These are phyloP conservation scores for Mungos mungo DNA, from an alignment of 2,113 vertebrate species.

Conservation along the genomic window DNA sequence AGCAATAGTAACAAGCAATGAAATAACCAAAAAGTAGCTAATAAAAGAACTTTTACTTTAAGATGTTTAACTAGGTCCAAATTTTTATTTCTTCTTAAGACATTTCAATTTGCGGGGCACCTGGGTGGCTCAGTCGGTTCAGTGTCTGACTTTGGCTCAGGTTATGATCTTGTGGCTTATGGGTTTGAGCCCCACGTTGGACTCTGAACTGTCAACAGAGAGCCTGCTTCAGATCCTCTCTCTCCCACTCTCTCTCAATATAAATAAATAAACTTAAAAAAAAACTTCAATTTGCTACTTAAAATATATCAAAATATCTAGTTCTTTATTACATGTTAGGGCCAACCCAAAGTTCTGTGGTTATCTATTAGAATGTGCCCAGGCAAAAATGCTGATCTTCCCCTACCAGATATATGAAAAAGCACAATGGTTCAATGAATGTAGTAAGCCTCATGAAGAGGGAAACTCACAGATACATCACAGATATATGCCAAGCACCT, in stretches of 20 bases:
- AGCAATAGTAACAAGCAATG: not conserved
- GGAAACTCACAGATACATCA: not conserved
- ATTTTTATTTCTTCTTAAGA: slow-evolving; percentile 34
- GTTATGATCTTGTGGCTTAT: too few species aligned
- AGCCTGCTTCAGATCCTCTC: too few species aligned
- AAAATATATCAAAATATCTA: slow-evolving; percentile 29
- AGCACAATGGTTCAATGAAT: not conserved
- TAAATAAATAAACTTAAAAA: too few species aligned
- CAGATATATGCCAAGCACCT: not conserved
- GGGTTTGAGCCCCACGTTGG: too few species aligned
- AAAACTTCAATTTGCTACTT: not conserved
- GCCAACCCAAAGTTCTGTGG: not conserved
- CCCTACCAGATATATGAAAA: not conserved
- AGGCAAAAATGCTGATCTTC: not conserved
- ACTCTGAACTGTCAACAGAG: too few species aligned
- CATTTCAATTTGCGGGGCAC: not conserved
- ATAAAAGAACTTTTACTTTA: slow-evolving; percentile 35
- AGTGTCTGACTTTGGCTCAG: too few species aligned
- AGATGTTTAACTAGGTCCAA: not conserved
- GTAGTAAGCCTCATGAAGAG: not conserved
- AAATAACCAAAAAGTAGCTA: not conserved
- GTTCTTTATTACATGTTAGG: slow-evolving; percentile 8
- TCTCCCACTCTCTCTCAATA: too few species aligned
- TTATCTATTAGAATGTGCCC: not conserved
- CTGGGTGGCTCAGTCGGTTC: too few species aligned